phyloP scores from a whole-genome alignment of 2,888 invertebrate genomes.

The Lypha dubia region DNA sequence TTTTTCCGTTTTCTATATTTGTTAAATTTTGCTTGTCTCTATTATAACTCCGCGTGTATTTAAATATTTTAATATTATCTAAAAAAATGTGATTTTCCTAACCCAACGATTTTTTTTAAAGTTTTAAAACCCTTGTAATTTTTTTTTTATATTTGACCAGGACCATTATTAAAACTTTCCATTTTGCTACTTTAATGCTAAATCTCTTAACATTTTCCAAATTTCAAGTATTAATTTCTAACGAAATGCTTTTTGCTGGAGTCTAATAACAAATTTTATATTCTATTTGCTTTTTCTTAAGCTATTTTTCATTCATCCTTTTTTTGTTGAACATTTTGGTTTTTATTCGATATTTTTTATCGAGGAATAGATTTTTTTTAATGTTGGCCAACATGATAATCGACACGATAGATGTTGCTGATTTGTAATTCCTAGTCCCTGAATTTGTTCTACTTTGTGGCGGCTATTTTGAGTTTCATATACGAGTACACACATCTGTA shows the following conservation, averaged over 20 bases:
- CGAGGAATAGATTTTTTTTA: too few species aligned
- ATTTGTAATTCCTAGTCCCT: too few species aligned
- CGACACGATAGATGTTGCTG: too few species aligned
- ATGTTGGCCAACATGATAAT: too few species aligned
- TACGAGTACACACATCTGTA: too few species aligned
- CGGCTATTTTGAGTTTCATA: too few species aligned
- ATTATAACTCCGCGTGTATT: background rate
- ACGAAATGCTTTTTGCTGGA: background rate
- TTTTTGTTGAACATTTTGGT: too few species aligned
- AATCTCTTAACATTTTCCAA: background rate
- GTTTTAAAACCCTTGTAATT: background rate
- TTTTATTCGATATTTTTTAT: too few species aligned
- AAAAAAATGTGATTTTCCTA: conserved; percentile 55
- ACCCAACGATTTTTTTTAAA: conserved; percentile 62
- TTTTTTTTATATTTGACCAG: background rate
- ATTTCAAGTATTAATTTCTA: background rate
- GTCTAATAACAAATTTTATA: background rate
- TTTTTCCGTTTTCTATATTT: background rate
- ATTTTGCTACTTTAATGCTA: background rate
- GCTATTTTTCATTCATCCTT: background rate
- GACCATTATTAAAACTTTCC: background rate
- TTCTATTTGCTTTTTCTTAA: background rate
- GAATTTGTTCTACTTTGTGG: too few species aligned
- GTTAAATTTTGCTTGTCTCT: background rate
- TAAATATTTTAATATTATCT: background rate